Conservation (phyloP, 2,888 invertebrate species). For the Petrolisthes manimaculis region DNA sequence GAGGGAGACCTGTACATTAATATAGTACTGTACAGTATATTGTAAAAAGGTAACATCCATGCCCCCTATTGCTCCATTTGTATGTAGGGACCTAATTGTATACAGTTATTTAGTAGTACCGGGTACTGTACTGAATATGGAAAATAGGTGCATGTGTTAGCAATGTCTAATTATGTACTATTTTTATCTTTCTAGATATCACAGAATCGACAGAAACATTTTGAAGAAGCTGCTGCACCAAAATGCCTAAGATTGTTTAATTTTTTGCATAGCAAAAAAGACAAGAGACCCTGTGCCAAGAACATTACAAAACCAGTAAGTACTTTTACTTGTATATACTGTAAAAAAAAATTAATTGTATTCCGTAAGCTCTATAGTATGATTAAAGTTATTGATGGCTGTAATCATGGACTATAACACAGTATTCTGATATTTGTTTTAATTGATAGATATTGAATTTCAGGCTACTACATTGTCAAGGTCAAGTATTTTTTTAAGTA, state of each 20-base stretch:
- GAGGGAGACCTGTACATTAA: no score
- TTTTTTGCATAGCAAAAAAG: conserved; percentile 60
- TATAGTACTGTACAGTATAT: no score
- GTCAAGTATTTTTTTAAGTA: neutral
- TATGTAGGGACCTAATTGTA: neutral
- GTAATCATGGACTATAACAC: neutral
- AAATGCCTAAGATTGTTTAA: conserved; percentile 57
- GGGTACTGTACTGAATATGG: no score
- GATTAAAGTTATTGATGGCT: neutral
- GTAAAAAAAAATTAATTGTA: no score
- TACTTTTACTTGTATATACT: neutral
- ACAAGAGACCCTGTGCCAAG: conserved; percentile 55
- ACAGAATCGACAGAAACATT: conserved; percentile 62
- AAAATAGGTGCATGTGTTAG: neutral
- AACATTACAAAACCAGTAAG: conserved; percentile 60
- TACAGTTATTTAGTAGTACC: no score
- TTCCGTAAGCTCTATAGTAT: no score
- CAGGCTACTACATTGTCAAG: neutral
- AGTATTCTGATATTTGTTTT: neutral
- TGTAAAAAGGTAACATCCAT: neutral
- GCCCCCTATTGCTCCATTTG: neutral
- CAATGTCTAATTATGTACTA: neutral
- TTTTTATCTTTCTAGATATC: conserved; percentile 43
- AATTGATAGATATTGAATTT: neutral
- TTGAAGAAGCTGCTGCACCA: conserved; percentile 62